Percentiles rank a stretch among this genome's conserved stretches.
phyloP scores from a whole-genome alignment of 2,797 vertebrate species.

The Anolis apletophallus region DNA sequence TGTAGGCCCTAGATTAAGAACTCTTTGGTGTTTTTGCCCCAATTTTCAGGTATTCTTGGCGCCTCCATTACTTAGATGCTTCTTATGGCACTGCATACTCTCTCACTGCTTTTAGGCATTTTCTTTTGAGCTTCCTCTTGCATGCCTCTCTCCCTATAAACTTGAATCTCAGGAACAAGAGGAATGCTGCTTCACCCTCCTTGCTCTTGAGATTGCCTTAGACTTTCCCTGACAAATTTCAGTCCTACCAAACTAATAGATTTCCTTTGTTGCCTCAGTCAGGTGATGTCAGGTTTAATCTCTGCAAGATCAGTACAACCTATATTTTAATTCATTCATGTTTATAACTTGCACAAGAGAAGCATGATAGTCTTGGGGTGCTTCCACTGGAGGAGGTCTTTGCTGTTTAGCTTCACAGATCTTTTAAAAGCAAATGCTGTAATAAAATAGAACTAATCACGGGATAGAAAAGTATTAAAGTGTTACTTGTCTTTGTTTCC shows the following conservation, averaged over 20 bases:
- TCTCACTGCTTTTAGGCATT: not conserved
- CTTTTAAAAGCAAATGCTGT: not conserved
- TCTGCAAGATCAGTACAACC: not conserved
- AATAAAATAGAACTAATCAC: not conserved
- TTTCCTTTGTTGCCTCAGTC: not conserved
- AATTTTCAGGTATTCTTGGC: not conserved
- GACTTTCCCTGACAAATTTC: not conserved
- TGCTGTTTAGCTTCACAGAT: not conserved
- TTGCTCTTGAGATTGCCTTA: not conserved
- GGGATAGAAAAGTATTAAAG: not conserved
- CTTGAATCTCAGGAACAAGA: not conserved
- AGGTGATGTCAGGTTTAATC: not conserved
- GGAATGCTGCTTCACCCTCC: not conserved
- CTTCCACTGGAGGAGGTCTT: not conserved
- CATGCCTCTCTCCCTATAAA: not conserved
- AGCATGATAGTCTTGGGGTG: not conserved
- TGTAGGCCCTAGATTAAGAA: not conserved
- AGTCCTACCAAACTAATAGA: not conserved
- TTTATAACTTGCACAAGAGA: not conserved
- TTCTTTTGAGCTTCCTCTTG: not conserved
- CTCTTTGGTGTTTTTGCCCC: not conserved
- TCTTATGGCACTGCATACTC: not conserved
- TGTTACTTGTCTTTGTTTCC: constrained; percentile 28
- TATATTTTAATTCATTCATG: not conserved
- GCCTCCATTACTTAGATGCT: not conserved